Conservation (phyloP, 2,888 invertebrate genomes). For the Notocelia uddmanniana region DNA sequence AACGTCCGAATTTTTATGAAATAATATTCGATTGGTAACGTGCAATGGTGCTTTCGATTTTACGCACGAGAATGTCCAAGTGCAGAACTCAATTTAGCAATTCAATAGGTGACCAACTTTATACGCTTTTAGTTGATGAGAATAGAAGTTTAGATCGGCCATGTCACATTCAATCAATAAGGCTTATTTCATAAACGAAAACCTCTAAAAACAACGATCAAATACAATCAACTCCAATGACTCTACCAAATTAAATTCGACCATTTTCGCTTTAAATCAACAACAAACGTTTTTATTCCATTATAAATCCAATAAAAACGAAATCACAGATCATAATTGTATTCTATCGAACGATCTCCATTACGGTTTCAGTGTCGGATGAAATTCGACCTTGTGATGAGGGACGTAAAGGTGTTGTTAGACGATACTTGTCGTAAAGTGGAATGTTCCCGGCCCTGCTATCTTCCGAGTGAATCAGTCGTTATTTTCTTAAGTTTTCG, state of each 20-base stretch:
- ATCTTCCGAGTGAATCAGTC: conserved; percentile 22
- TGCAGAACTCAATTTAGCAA: too few species aligned
- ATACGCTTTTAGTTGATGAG: too few species aligned
- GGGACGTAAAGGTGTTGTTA: conserved; percentile 8
- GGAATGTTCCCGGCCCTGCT: conserved; percentile 20
- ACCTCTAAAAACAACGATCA: conserved; percentile 12
- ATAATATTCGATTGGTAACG: too few species aligned
- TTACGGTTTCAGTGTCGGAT: conserved; percentile 8
- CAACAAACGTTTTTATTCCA: conserved; percentile 40
- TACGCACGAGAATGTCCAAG: too few species aligned
- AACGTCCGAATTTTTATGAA: too few species aligned
- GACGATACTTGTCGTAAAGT: conserved; percentile 15
- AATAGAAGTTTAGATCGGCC: neutral
- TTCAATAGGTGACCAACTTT: too few species aligned
- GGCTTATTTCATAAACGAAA: conserved; percentile 7
- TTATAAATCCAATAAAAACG: conserved; percentile 45
- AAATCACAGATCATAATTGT: conserved; percentile 44
- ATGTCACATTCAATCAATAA: neutral
- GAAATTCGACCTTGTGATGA: conserved; percentile 22
- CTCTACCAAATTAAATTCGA: conserved; percentile 32
- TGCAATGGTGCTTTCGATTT: too few species aligned
- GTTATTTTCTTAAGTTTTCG: conserved; percentile 34
- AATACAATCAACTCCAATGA: conserved; percentile 30
- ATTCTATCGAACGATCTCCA: conserved; percentile 30
- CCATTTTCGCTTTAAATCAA: conserved; percentile 34